Evolutionary conservation across 2,797 vertebrate genomes (phyloP).

Genomic region (Pyrrhura leucotis): DNA sequence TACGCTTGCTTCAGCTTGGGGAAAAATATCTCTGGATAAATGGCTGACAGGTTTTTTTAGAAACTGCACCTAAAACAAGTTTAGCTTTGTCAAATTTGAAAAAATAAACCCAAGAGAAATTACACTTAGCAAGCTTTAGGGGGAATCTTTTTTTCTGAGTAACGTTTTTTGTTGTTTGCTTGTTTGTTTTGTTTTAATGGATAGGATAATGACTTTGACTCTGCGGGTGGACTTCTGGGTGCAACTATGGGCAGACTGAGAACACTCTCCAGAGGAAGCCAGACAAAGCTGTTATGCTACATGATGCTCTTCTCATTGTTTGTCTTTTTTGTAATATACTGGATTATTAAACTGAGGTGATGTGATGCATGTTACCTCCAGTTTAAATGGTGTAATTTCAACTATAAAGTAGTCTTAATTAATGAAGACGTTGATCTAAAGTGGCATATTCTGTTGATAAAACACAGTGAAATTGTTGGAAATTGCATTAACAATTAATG

Average conservation of each 20-base stretch:
- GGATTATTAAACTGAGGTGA: conserved; percentile 89
- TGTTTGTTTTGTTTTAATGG: not conserved
- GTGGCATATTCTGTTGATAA: not conserved
- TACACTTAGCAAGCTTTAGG: not conserved
- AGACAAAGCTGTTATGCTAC: conserved; percentile 92
- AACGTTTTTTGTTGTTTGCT: not conserved
- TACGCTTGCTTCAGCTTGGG: not conserved
- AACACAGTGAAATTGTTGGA: conserved; percentile 14
- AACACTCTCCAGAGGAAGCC: conserved; percentile 92
- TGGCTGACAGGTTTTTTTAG: not conserved
- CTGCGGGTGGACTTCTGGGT: conserved; percentile 90
- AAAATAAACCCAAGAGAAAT: not conserved
- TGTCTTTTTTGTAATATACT: conserved; percentile 95
- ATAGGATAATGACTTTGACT: conserved; percentile 95
- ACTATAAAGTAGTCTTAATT: not conserved
- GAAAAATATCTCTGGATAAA: not conserved
- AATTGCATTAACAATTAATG: conserved; percentile 60
- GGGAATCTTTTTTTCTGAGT: not conserved
- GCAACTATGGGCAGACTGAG: conserved; percentile 93
- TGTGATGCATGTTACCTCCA: conserved; percentile 67
- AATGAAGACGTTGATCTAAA: not conserved
- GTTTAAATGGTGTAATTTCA: conserved; percentile 36
- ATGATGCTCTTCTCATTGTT: conserved; percentile 94
- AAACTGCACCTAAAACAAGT: not conserved
- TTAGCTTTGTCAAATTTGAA: not conserved